phyloP scores from a whole-genome alignment of 30 jellyfish, hydroid and myxozoan species.

The Turritopsis dohrnii region DNA sequence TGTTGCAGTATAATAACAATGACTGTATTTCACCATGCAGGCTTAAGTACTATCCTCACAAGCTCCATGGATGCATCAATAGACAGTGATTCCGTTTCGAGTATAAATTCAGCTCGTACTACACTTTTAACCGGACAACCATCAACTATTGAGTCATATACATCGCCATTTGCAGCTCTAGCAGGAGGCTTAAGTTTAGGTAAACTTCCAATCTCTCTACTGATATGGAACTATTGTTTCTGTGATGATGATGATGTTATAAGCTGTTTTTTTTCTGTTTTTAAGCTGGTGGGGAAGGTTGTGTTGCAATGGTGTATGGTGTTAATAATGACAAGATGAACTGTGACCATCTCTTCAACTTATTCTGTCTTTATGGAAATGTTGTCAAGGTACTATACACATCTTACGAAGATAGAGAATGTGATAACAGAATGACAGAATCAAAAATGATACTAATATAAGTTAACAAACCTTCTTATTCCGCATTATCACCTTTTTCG shows the following conservation, averaged over 20 bases:
- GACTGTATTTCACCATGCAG: too few relatives aligned
- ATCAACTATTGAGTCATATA: slow-evolving; percentile 30
- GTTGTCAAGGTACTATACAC: slow-evolving; percentile 79
- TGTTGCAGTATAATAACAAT: too few relatives aligned
- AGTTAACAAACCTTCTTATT: too few relatives aligned
- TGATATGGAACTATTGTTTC: background rate
- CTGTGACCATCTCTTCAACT: slow-evolving; percentile 91
- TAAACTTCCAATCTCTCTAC: background rate
- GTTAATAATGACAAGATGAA: slow-evolving; percentile 82
- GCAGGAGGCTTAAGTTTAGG: slow-evolving; percentile 86
- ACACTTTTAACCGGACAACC: slow-evolving; percentile 46
- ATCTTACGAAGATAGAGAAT: too few relatives aligned
- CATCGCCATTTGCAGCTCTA: slow-evolving; percentile 78
- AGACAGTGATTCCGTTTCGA: slow-evolving; percentile 46
- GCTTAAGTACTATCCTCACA: slow-evolving; percentile 21
- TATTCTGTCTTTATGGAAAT: slow-evolving; percentile 90
- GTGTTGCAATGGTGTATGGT: slow-evolving; percentile 98
- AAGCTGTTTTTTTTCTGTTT: background rate
- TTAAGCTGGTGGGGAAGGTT: slow-evolving; percentile 99
- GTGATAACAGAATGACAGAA: too few relatives aligned
- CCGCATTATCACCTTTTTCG: too few relatives aligned
- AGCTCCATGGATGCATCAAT: slow-evolving; percentile 27
- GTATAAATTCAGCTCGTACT: slow-evolving; percentile 21
- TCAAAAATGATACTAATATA: too few relatives aligned
- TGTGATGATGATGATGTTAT: background rate